phyloP scores from a whole-genome alignment of 2,113 vertebrate species.

The Amazona guildingii region DNA sequence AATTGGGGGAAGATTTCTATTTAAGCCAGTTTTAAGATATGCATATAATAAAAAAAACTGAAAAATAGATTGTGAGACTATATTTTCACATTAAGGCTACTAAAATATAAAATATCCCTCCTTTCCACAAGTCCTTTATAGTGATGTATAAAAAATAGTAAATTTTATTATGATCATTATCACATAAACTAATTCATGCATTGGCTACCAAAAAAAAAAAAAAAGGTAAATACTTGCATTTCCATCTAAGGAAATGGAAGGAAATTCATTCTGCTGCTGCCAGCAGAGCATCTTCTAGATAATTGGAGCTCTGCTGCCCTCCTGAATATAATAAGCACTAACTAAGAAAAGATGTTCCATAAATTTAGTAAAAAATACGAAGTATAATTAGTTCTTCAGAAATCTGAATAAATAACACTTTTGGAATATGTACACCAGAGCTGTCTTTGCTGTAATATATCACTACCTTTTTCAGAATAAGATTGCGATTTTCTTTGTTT shows the following conservation, averaged over 20 bases:
- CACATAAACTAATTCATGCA: background rate
- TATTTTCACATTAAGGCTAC: background rate
- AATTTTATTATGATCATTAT: background rate
- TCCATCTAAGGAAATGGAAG: background rate
- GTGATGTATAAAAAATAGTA: background rate
- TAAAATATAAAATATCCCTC: background rate
- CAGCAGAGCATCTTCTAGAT: background rate
- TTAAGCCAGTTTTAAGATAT: background rate
- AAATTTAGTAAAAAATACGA: background rate
- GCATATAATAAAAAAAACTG: background rate
- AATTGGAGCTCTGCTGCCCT: background rate
- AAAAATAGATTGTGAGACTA: background rate
- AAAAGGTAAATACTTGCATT: background rate
- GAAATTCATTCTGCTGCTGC: background rate
- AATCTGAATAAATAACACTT: background rate
- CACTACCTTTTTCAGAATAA: background rate
- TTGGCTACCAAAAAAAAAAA: background rate
- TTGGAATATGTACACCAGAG: background rate
- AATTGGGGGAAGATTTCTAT: background rate
- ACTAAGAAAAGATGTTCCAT: background rate
- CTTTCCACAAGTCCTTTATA: background rate
- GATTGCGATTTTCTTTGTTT: slow-evolving; percentile 13
- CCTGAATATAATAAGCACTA: background rate
- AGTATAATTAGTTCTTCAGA: background rate
- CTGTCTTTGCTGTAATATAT: background rate